Base-by-base conservation (phyloP, 2,113 vertebrate species). In the Redunca redunca region DNA sequence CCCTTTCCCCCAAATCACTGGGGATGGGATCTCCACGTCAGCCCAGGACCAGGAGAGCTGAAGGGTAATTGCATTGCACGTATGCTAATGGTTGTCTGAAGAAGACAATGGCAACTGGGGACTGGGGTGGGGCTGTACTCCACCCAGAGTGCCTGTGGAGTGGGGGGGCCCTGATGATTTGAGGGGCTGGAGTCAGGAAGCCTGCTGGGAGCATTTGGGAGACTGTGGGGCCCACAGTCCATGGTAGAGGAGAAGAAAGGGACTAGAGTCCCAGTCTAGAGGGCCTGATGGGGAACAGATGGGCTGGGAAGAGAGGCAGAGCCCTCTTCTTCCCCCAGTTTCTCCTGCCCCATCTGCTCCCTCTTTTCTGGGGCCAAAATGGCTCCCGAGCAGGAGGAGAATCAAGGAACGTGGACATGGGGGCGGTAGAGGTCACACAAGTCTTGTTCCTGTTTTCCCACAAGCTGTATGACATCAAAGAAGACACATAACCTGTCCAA, bases 1-100 rank as follows among this genome's bases (percentile, higher is more conserved):
- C 90, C 95, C 83, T 97, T 86, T 64, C 96, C 97, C 97, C 97
- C 91, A 93, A 87, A 97, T 98, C 97, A 94, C 96, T 28, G 89
- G 95, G 97, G 90, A 91, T 25, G 89, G 96, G 95, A 62, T 91
- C 95, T 88, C 93, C 46, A 4, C 26, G 91, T 96, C 98, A 97
- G 96, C 93, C 86, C 60, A 2, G 88, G 91, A 91, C 90, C 95
- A 90, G 90, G 91, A 58, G 92, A 90, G 91, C 93, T 93, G 97
- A 95, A 80, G 78, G 94, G 94, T 98, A 97, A 98, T 98, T 97
- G 97, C 80, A 84, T 36, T n/a, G 46, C 95, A 19, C 53, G 2
- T 50, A 80, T 81, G 95, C 96, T 85, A 91, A 90, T 86, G 30
- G 71, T 25, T 87, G 96, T 95, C 91, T 98, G 95, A 58, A 83